Evolutionary conservation across 1,140 invertebrate genomes (phyloP).

Genomic region (Aplysia californica): DNA sequence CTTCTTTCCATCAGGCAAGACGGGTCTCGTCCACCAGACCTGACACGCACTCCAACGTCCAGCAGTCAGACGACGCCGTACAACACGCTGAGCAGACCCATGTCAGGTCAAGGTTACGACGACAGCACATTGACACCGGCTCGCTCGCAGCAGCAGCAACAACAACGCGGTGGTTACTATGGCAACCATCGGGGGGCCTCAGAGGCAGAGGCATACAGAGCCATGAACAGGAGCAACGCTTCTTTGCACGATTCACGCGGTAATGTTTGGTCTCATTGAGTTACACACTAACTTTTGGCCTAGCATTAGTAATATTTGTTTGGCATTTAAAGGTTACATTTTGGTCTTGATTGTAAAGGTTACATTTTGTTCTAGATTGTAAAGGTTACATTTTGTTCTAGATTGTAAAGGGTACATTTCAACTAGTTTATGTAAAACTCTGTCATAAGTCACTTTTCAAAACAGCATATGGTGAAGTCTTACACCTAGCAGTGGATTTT

Average conservation of each 20-base stretch:
- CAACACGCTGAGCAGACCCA: slow-evolving; percentile 56
- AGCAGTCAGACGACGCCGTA: slow-evolving; percentile 49
- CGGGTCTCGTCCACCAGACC: background rate
- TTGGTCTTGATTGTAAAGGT: background rate
- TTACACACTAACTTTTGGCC: background rate
- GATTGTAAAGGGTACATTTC: background rate
- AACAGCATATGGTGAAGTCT: no score
- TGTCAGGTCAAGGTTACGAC: slow-evolving; percentile 60
- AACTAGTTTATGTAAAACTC: no score
- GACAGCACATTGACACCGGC: slow-evolving; percentile 58
- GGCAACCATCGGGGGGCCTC: slow-evolving; percentile 13
- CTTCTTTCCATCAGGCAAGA: slow-evolving; percentile 7
- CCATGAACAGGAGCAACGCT: slow-evolving; percentile 43
- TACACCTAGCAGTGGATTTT: no score
- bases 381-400: background rate
- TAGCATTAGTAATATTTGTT: background rate
- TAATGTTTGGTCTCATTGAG: background rate
- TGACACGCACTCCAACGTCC: slow-evolving; percentile 19
- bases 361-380: background rate
- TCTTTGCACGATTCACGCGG: slow-evolving; percentile 37
- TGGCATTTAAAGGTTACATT: background rate
- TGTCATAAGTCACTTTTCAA: no score
- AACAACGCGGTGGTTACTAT: background rate
- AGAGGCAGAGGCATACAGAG: slow-evolving; percentile 28
- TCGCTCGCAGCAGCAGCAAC: slow-evolving; percentile 23